phyloP scores from a whole-genome alignment of 1,140 invertebrate species.

The Cyphomyrmex costatus region DNA sequence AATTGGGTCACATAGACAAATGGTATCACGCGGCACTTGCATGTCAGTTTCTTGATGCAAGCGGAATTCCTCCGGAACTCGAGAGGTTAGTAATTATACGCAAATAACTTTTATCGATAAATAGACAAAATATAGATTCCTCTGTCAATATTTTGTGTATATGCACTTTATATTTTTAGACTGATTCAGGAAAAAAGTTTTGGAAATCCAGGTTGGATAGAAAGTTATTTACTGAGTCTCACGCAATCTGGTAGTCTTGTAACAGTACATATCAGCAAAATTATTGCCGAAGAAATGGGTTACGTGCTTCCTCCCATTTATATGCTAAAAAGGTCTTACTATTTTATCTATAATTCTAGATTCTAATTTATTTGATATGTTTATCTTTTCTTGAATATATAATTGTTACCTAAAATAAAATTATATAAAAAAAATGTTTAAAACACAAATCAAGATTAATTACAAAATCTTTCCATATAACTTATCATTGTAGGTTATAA shows the following conservation, averaged over 20 bases:
- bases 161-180: slow-evolving; percentile 75
- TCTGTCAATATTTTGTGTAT: not conserved
- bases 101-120: not conserved
- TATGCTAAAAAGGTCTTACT: slow-evolving; percentile 84
- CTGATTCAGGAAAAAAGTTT: slow-evolving; percentile 88
- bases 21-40: slow-evolving; percentile 88
- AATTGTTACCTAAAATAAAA: not conserved
- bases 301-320: slow-evolving; percentile 83
- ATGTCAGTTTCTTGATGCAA: slow-evolving; percentile 89
- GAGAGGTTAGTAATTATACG: slow-evolving; percentile 86
- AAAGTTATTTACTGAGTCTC: slow-evolving; percentile 88
- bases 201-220: slow-evolving; percentile 90
- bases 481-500: too few species aligned
- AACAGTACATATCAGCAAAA: slow-evolving; percentile 82
- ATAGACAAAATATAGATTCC: not conserved
- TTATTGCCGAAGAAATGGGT: slow-evolving; percentile 79
- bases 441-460: not conserved
- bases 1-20: slow-evolving; percentile 84
- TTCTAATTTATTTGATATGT: not conserved
- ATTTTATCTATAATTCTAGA: slow-evolving; percentile 24
- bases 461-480: too few species aligned
- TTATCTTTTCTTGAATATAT: not conserved
- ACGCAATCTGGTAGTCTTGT: slow-evolving; percentile 86
- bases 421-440: slow-evolving; percentile 7
- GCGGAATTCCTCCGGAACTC: slow-evolving; percentile 88